Percentiles rank a stretch among this genome's conserved stretches.
phyloP scores from a whole-genome alignment of 2,113 vertebrate species.

The Octodon degus region DNA sequence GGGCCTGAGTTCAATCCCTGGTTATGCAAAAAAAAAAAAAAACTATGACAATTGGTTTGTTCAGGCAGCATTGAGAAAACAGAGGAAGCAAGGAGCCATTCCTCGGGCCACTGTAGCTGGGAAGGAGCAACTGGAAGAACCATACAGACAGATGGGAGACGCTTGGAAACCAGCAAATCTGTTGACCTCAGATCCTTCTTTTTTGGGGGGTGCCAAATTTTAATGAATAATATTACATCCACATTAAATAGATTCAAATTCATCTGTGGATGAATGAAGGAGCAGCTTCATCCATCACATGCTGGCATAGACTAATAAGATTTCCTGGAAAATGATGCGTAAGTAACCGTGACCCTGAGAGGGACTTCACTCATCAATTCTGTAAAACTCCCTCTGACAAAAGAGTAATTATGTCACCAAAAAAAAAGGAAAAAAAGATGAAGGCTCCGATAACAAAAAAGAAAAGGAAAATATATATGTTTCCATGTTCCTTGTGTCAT shows the following conservation, averaged over 20 bases:
- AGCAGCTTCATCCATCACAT: neutral
- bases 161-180: conserved; percentile 6
- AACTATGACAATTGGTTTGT: neutral
- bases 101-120: neutral
- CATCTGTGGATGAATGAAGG: neutral
- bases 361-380: neutral
- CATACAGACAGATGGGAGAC: neutral
- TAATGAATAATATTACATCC: conserved; percentile 42
- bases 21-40: too few relatives aligned
- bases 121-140: neutral
- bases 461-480: neutral
- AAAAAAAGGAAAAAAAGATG: neutral
- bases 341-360: neutral
- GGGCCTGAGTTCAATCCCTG: too few relatives aligned
- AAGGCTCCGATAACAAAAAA: neutral
- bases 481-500: neutral
- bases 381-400: neutral
- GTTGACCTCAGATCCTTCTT: neutral
- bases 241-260: conserved; percentile 27
- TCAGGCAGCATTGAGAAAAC: neutral
- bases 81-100: neutral
- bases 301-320: neutral
- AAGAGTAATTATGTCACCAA: neutral
- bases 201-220: neutral
- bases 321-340: neutral